A percentile compares a stretch with the other conserved stretches of the same genome.
Evolutionary conservation across 2,113 vertebrate species (phyloP).

Genomic region (Lethenteron camtschaticum): DNA sequence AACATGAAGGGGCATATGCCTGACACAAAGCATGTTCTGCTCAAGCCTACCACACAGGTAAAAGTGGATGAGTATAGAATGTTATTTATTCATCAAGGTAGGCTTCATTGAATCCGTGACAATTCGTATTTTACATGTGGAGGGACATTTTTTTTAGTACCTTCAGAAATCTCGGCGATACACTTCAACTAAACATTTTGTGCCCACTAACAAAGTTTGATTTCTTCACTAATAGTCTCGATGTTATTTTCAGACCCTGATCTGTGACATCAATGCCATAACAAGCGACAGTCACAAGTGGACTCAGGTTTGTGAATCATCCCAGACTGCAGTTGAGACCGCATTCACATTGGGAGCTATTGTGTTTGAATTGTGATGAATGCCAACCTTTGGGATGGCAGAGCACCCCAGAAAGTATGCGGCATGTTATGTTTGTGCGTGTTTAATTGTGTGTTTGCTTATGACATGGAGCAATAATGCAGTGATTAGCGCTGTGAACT

Average conservation of each 20-base stretch:
- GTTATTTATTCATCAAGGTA: background rate
- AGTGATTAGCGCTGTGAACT: too few species aligned
- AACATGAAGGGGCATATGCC: conserved; percentile 70
- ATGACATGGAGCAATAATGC: too few species aligned
- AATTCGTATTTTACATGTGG: too few species aligned
- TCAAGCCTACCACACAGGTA: conserved; percentile 95
- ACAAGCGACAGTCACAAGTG: conserved; percentile 97
- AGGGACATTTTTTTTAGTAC: too few species aligned
- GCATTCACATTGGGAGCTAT: too few species aligned
- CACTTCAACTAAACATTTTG: background rate
- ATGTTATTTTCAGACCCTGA: conserved; percentile 44
- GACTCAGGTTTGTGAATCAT: conserved; percentile 51
- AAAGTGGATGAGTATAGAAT: conserved; percentile 4
- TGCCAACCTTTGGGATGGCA: background rate
- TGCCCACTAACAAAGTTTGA: background rate
- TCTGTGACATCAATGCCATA: conserved; percentile 93
- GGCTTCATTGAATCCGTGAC: too few species aligned
- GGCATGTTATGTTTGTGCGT: too few species aligned
- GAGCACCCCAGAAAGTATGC: too few species aligned
- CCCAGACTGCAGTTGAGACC: too few species aligned
- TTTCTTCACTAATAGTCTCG: background rate
- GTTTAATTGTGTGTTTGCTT: too few species aligned
- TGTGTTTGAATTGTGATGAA: background rate
- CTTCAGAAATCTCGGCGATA: too few species aligned
- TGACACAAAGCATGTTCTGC: conserved; percentile 70